Conservation (phyloP, 1,140 invertebrate genomes). For the honey bee (Apis mellifera) region Amel_HAv3.1 CM009942.2:7226001-7226500, state of each 20-base stretch:
- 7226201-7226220: conserved; percentile 3
- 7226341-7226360: too few species aligned
- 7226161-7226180: background rate
- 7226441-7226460: background rate
- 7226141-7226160: background rate
- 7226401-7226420: background rate
- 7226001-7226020: conserved; percentile 39
- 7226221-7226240: too few species aligned
- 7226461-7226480: background rate
- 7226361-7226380: conserved; percentile 1
- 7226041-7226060: conserved; percentile 30
- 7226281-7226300: too few species aligned
- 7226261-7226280: too few species aligned
- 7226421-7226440: background rate
- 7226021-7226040: conserved; percentile 23
- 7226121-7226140: background rate
- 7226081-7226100: background rate
- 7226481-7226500: background rate
- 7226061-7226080: conserved; percentile 26
- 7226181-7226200: conserved; percentile 17
- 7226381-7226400: conserved; percentile 9
- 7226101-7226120: background rate
- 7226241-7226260: too few species aligned
- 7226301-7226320: too few species aligned
- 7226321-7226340: too few species aligned